Conservation (phyloP, 2,797 vertebrate genomes). For the Miichthys miiuy region DNA sequence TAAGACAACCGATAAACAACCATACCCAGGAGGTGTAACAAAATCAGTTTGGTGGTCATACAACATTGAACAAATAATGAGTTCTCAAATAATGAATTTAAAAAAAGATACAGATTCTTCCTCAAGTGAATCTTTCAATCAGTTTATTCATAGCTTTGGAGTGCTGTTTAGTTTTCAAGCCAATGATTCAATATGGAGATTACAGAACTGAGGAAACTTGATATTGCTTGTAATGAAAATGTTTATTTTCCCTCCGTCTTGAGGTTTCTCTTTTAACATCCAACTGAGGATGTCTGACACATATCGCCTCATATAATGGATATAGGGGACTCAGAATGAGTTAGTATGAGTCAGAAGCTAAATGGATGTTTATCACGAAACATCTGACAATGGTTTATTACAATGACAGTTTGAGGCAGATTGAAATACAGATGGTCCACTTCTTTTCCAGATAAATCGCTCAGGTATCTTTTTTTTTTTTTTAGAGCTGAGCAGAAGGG, state of each 20-base stretch:
- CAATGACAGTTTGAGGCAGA: background rate
- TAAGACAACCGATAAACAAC: conserved; percentile 20
- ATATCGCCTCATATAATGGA: too few relatives aligned
- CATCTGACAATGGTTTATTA: background rate
- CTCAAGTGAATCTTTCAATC: conserved; percentile 55
- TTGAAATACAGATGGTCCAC: background rate
- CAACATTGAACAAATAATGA: conserved; percentile 66
- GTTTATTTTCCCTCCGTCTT: conserved; percentile 17
- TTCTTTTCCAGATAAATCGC: background rate
- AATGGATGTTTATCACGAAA: background rate
- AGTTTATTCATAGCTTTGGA: conserved; percentile 52
- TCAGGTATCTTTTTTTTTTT: background rate
- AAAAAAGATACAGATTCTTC: conserved; percentile 49
- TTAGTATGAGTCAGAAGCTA: background rate
- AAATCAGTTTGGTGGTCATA: conserved; percentile 50
- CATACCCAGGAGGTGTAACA: conserved; percentile 38
- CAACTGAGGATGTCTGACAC: background rate
- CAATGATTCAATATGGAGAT: conserved; percentile 47
- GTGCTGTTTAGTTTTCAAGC: conserved; percentile 41
- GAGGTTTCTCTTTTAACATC: background rate
- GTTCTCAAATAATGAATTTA: conserved; percentile 52
- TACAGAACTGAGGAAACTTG: conserved; percentile 26
- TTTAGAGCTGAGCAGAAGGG: background rate
- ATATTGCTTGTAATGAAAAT: conserved; percentile 35
- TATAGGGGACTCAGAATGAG: background rate